Percentiles rank a stretch among this genome's conserved stretches.
Evolutionary conservation across 2,888 invertebrate genomes (phyloP).

Genomic region (Villa cingulata): DNA sequence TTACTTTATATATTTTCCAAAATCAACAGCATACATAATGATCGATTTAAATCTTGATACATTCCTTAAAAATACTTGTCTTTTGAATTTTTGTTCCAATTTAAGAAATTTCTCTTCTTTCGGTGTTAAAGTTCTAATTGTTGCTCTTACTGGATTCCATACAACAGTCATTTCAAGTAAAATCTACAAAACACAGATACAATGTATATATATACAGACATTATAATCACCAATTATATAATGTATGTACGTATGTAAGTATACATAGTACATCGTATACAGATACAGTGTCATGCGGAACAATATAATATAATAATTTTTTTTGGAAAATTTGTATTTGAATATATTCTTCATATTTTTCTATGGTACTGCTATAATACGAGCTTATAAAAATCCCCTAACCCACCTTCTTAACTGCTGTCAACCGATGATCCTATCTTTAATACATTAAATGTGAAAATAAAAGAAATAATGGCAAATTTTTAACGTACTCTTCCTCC

Average conservation of each 20-base stretch:
- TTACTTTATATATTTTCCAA: slow-evolving; percentile 84
- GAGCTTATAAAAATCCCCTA: too few species aligned
- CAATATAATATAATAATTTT: too few species aligned
- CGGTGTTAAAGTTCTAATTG: slow-evolving; percentile 84
- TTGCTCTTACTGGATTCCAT: slow-evolving; percentile 88
- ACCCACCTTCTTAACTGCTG: too few species aligned
- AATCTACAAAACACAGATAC: slow-evolving; percentile 38
- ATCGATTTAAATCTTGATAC: slow-evolving; percentile 85
- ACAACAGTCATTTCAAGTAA: slow-evolving; percentile 79
- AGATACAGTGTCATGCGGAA: too few species aligned
- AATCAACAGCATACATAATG: slow-evolving; percentile 75
- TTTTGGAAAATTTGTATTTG: too few species aligned
- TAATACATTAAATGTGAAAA: too few species aligned
- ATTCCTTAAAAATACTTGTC: slow-evolving; percentile 85
- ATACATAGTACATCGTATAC: not conserved
- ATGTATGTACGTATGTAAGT: not conserved
- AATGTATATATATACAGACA: not conserved
- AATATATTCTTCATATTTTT: too few species aligned
- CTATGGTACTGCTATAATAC: too few species aligned
- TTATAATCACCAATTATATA: not conserved
- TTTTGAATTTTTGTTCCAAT: slow-evolving; percentile 88
- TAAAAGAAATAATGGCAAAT: too few species aligned
- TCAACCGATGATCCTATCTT: too few species aligned
- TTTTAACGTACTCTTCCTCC: too few species aligned
- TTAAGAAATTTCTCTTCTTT: slow-evolving; percentile 91